phyloP scores from a whole-genome alignment of 2,113 vertebrate genomes.

The Nyctereutes procyonoides region DNA sequence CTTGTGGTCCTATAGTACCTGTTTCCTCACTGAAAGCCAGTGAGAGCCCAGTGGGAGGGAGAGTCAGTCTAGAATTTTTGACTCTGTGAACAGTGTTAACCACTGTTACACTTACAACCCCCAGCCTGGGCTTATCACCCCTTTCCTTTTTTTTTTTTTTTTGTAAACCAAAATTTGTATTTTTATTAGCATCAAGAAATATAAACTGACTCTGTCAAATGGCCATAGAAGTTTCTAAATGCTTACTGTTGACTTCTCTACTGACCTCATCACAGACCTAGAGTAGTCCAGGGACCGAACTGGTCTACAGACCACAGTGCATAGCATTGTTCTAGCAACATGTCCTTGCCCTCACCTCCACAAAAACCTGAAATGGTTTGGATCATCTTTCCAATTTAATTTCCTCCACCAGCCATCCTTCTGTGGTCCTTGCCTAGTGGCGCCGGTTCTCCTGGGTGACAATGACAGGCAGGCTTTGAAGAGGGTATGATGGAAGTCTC shows the following conservation, averaged over 20 bases:
- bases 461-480: neutral
- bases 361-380: neutral
- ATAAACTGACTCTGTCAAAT: neutral
- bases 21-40: neutral
- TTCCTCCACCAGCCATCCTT: neutral
- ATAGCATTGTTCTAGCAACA: neutral
- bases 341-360: fast-evolving
- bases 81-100: neutral
- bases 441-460: neutral
- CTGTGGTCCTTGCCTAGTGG: neutral
- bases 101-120: neutral
- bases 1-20: neutral
- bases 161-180: neutral
- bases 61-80: neutral
- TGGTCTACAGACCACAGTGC: neutral
- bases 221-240: neutral
- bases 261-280: neutral
- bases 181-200: neutral
- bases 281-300: neutral
- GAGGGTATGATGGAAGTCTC: neutral
- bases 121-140: neutral
- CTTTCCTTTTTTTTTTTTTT: no score
- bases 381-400: neutral
- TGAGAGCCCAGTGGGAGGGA: neutral
- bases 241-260: neutral